Conservation (phyloP, 64 coral and sea anemone species). For the Montipora efflorescens region DNA sequence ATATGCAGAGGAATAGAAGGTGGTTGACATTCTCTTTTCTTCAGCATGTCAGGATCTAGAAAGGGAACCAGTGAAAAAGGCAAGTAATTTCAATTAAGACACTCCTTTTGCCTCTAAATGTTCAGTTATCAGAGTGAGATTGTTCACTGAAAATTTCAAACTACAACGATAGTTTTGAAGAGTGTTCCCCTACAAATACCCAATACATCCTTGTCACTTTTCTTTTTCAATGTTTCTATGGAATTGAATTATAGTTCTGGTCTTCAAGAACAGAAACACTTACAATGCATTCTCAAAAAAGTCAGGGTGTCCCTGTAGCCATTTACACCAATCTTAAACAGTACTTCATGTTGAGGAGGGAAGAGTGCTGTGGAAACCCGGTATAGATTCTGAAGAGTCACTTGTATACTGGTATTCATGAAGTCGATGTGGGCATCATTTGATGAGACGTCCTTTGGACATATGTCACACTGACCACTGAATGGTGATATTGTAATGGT, state of each 20-base stretch:
- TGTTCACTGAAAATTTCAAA: too few species aligned
- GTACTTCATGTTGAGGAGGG: constrained; percentile 76
- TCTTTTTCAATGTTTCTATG: too few species aligned
- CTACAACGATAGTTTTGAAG: too few species aligned
- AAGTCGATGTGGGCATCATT: constrained; percentile 89
- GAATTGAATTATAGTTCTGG: too few species aligned
- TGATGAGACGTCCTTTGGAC: constrained; percentile 91
- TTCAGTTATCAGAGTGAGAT: too few species aligned
- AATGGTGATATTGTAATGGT: constrained; percentile 98
- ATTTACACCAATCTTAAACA: constrained; percentile 88
- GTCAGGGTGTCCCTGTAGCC: constrained; percentile 89
- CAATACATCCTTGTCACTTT: too few species aligned
- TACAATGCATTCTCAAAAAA: constrained; percentile 87
- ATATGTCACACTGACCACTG: constrained; percentile 98
- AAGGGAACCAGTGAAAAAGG: background rate
- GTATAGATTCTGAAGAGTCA: constrained; percentile 90
- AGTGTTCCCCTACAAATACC: too few species aligned
- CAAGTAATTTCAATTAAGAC: background rate
- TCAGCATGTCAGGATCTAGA: constrained; percentile 74
- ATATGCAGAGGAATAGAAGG: constrained; percentile 49
- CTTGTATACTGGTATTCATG: constrained; percentile 85
- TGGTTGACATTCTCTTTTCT: background rate
- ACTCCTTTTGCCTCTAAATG: background rate
- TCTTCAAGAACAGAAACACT: constrained; percentile 19
- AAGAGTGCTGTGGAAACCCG: constrained; percentile 89